Evolutionary conservation across 2,888 invertebrate genomes (phyloP), one percentile per base, ranked within the genome.

Genomic region (Mimumesa dahlbomi): DNA sequence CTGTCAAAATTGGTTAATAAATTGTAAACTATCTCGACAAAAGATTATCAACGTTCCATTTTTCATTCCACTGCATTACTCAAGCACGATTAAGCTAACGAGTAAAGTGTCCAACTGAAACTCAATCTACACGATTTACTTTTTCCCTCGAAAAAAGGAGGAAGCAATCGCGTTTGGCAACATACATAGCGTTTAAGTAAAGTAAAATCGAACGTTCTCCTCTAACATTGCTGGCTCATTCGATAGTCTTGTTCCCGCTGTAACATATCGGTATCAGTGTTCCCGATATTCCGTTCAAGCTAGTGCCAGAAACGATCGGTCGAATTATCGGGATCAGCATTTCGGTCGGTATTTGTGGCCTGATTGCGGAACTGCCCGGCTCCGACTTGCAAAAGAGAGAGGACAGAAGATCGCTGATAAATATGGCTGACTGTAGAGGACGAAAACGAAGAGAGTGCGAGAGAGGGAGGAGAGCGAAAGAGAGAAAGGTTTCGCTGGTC

Each of bases 281-380:
- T 61, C 48, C 42, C 54, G 56, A 48, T 42, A 54, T 53, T 49
- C n/a, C n/a, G 58, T 64, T 66, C 52, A 68, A 16, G 40, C 29
- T 64, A 21, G 57, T 78, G 80, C 76, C 80, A 81, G 73, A 70
- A 81, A 64, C 72, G 76, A 79, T 79, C 70, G 67, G 21, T 50
- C 66, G 67, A 79, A 79, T 81, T 81, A 81, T 82, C 75, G 73
- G 77, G 61, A 73, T 79, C 73, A 70, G 77, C 66, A 56, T 73
- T 77, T 66, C 71, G 40, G 38, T 46, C 49, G 52, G 69, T 67
- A 70, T 75, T 79, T 73, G 82, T 46, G 75, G 71, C 52, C 66
- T 71, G 76, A 79, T 79, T 78, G 79, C 70, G 59, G 58, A n/a
- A 11, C 43, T 65, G 36, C 56, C 45, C 19, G n/a, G 42, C 42